Base-by-base conservation (phyloP, 2,113 vertebrate genomes). In the Callospermophilus lateralis region DNA sequence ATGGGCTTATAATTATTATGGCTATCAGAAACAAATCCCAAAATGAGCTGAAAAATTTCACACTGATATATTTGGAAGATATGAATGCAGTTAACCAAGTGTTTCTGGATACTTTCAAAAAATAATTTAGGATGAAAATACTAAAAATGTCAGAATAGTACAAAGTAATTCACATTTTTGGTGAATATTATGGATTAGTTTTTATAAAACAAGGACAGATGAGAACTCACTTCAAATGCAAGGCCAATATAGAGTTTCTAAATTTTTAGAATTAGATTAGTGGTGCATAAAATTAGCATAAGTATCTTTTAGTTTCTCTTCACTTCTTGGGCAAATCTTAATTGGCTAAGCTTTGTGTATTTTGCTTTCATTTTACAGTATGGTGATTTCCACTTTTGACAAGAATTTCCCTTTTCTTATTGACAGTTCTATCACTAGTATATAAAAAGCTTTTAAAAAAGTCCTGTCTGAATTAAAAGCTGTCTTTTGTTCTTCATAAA, bases 401-500 rank as follows among this genome's bases (percentile, higher is more conserved):
- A 90, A 73, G 34, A 83, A 22, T 73, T 93, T 86, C 6, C 45
- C 34, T 79, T 89, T 88, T 63, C 80, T 74, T 92, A 79, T 6
- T 74, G 70, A 89, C 32, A 37, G 63, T 95, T 97, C 51, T 72
- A 89, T 37, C 24, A 55, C 30, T 76, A 86, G 78, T 19, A 26
- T 19, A 26, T 58, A 90, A 32, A 87, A 93, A 97, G 61, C 34
- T 93, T 39, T 42, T 42, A n/a, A 74, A 86, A 83, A 58, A 93
- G 61, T 28, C n/a, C 24, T 20, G 65, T 34, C 32, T 34, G 19
- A 93, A 88, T 90, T 45, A 84, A 95, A 93, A 80, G 34, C 63
- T 93, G 89, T 78, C 58, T 93, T 96, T 84, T 67, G 37, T 79
- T 81, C 22, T 89, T 87, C 63, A 83, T 87, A 92, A 94, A 94